Base-by-base conservation (phyloP, 35 echinoderm and acorn worm species). In the Heliocidaris tuberculata region DNA sequence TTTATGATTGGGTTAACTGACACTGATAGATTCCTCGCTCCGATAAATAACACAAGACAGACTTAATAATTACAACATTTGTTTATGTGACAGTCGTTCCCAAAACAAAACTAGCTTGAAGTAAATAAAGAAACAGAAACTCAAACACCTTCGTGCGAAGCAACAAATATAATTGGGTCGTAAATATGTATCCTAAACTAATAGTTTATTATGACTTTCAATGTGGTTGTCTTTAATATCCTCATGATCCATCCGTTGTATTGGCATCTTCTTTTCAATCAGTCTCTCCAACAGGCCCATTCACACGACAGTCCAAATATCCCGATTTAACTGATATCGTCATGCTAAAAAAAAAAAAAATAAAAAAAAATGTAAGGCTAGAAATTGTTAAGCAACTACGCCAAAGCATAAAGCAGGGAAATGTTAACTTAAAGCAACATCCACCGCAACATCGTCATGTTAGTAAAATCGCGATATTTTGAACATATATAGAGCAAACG, bases 131-230 rank as follows among this genome's bases (percentile, higher is more conserved):
- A 78, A 2, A 78, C 17, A 19, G 65, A 78, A 78, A n/a, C 6
- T 78, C 17, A 78, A 70, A 78, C 65, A 78, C 65, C 65, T 78
- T 78, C 65, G 65, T 78, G 65, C 65, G 65, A 78, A 78, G 65
- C 65, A 78, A 78, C 65, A 78, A 21, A 78, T 78, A 78, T 78
- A 78, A 78, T 78, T 78, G 65, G 65, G 65, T n/a, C 27, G 27
- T 78, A 78, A 78, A 78, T 78, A 9, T 56, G 65, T 78, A 78
- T 24, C 65, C 27, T 78, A n/a, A 78, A 78, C 27, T 19, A 78
- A 78, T 29, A 78, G 65, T 27, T 78, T 21, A 78, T 78, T 7
- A 3, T 78, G 65, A 19, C 21, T 27, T 70, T 78, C 65, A 78
- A 24, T 29, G 7, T 78, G 19, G 65, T 78, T 78, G 65, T 78